Conservation (phyloP, 2,888 invertebrate genomes). For the Dorcus parallelipipedus region DNA sequence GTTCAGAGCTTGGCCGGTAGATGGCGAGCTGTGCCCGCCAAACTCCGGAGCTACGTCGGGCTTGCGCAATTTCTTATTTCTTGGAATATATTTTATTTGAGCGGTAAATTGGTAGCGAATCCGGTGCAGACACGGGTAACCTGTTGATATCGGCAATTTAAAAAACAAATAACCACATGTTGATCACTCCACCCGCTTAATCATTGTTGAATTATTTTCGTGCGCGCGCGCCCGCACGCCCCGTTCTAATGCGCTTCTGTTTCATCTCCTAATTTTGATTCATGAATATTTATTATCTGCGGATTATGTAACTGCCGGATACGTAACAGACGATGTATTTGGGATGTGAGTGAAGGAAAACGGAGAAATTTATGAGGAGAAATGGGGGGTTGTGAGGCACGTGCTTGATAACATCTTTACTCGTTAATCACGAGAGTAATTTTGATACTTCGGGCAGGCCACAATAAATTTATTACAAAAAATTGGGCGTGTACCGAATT, state of each 20-base stretch:
- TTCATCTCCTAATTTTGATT: constrained; percentile 13
- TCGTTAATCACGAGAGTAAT: no score
- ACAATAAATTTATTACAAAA: no score
- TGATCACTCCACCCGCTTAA: constrained; percentile 24
- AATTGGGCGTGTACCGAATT: no score
- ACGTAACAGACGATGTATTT: not conserved
- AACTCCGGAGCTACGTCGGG: constrained; percentile 9
- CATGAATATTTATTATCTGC: constrained; percentile 16
- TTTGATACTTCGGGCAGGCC: no score
- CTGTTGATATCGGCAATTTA: constrained; percentile 36
- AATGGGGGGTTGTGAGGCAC: no score
- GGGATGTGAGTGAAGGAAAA: no score
- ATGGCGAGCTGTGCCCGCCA: constrained; percentile 10
- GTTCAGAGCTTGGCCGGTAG: constrained; percentile 12
- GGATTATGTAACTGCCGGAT: constrained; percentile 10
- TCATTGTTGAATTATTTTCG: constrained; percentile 14
- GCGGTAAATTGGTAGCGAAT: constrained; percentile 26
- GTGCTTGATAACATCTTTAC: no score
- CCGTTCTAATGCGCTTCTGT: constrained; percentile 13
- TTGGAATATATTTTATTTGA: constrained; percentile 33
- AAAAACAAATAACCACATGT: constrained; percentile 39
- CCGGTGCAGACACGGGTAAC: constrained; percentile 21
- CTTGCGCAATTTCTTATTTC: constrained; percentile 26
- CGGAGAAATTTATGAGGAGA: no score
- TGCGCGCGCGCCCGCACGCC: not conserved